These are phyloP conservation scores for Sterna hirundo DNA, from an alignment of 2,113 vertebrate species.

Conservation along the genomic window DNA sequence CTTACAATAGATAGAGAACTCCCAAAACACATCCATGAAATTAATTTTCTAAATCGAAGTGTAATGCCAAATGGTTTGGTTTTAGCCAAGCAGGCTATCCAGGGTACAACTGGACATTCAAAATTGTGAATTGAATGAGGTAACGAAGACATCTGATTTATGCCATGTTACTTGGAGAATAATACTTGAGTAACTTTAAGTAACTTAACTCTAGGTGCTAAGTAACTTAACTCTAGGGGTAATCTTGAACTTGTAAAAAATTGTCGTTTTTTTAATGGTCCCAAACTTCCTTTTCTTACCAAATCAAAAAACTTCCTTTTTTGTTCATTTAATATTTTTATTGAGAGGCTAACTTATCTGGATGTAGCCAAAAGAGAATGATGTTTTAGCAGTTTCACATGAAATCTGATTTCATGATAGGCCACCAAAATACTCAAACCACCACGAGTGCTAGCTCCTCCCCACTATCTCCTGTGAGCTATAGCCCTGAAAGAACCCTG, in stretches of 20 bases:
- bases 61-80: not conserved
- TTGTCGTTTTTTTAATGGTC: not conserved
- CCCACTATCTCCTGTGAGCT: not conserved
- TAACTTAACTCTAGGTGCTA: not conserved
- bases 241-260: not conserved
- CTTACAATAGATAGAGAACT: not conserved
- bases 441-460: not conserved
- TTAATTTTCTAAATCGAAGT: not conserved
- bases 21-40: not conserved
- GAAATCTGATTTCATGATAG: not conserved
- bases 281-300: not conserved
- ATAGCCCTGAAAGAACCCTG: not conserved
- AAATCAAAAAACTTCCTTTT: not conserved
- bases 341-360: not conserved
- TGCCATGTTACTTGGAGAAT: not conserved
- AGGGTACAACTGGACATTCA: not conserved
- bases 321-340: not conserved
- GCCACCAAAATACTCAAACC: not conserved
- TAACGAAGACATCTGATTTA: not conserved
- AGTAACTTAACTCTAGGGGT: not conserved
- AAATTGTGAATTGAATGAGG: not conserved
- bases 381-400: not conserved
- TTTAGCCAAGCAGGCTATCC: not conserved
- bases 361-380: not conserved
- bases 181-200: not conserved